Evolutionary conservation across 2,113 vertebrate genomes (phyloP), one percentile per base, ranked within the genome.

Genomic region (Macrotus californicus): DNA sequence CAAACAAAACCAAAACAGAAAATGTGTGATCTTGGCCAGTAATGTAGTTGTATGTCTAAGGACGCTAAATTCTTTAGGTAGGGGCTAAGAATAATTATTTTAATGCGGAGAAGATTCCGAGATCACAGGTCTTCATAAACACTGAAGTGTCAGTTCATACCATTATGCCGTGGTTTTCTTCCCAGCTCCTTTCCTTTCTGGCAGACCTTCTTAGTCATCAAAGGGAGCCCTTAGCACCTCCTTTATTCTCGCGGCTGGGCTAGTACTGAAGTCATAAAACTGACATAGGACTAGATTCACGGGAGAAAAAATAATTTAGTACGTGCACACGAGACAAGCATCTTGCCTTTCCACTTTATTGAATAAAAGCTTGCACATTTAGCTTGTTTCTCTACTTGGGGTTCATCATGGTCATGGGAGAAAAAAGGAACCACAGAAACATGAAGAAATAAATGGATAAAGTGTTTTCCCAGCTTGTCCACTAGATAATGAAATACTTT

Each of bases 141-240:
- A 81, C 41, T 39, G 13, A 72, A 75, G 59, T 52, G 2, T 89
- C 94, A 43, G 24, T 56, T 79, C 64, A 91, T 87, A 64, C 3
- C 39, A 59, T 89, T 83, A 48, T 36, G 85, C 66, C 75, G 31
- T 61, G 21, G 94, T 84, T 92, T 90, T 50, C 48, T 94, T 90
- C 72, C 24, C 48, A 61, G 18, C 46, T 29, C 72, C 56, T 76
- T 95, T 88, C 66, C 56, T 67, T 88, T 93, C 76, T n/a, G 19
- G 18, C 16, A 92, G 39, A 86, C 72, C 46, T 54, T 83, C 80
- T 86, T 72, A 67, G 66, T 81, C 54, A 80, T 84, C 82, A 76
- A 61, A 72, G 72, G 67, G 26, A 89, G 16, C 21, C 24, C 69
- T 94, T 69, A 36, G 22, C 31, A 72, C 15, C 29, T 76, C 16